Percentiles rank a stretch among this genome's conserved stretches.
These are phyloP conservation scores for Xestia xanthographa DNA, from an alignment of 2,888 invertebrate genomes.

Conservation along the genomic window DNA sequence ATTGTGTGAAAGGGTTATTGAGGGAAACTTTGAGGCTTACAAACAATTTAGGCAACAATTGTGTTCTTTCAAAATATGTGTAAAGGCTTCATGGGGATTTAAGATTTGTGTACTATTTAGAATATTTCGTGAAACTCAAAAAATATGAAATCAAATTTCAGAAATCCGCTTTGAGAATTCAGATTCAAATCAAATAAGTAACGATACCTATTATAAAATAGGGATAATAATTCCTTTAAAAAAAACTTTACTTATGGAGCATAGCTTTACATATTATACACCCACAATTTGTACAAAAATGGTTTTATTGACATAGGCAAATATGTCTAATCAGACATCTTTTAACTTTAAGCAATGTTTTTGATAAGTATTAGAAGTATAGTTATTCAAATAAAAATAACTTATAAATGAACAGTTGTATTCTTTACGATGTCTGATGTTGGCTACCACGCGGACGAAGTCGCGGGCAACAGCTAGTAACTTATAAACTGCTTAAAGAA, in stretches of 20 bases:
- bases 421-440: no score
- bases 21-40: slow-evolving; percentile 53
- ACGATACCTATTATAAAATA: no score
- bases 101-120: neutral
- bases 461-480: no score
- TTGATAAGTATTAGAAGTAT: neutral
- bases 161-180: neutral
- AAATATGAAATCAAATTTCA: neutral
- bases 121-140: neutral
- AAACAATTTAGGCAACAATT: slow-evolving; percentile 50
- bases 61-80: slow-evolving; percentile 37
- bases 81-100: slow-evolving; percentile 14
- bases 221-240: no score
- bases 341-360: no score
- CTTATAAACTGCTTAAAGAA: neutral
- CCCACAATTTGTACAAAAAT: no score
- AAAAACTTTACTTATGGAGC: no score
- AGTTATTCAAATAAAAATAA: neutral
- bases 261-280: no score
- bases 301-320: no score
- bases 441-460: no score
- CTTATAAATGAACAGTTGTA: no score
- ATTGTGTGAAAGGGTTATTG: slow-evolving; percentile 54
- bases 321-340: no score
- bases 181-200: neutral